A percentile compares a stretch with the other conserved stretches of the same genome.
These are phyloP conservation scores for Dasyurus viverrinus DNA, from an alignment of 2,113 vertebrate genomes.

Conservation along the genomic window DNA sequence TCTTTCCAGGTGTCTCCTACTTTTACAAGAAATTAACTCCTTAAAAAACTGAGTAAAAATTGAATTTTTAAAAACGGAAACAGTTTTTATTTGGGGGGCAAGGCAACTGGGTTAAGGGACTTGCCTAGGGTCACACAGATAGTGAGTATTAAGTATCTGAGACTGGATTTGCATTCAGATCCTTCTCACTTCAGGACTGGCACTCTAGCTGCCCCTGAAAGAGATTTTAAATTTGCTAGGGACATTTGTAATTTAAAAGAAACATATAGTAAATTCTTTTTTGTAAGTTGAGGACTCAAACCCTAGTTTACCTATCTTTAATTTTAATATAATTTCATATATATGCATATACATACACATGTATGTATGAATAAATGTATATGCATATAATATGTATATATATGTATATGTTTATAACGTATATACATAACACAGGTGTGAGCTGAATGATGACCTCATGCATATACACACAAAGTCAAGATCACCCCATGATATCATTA, in stretches of 20 bases:
- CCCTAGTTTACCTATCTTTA: neutral
- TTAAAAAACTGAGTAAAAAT: constrained; percentile 22
- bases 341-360: neutral
- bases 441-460: neutral
- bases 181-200: too few species aligned
- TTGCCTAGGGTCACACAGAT: too few species aligned
- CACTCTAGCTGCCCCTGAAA: too few species aligned
- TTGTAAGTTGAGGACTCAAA: constrained; percentile 9
- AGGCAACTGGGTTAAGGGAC: too few species aligned
- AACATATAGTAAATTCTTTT: constrained; percentile 4
- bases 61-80: constrained; percentile 40
- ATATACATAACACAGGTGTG: too few species aligned
- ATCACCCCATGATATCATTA: neutral
- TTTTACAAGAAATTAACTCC: constrained; percentile 49
- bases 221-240: constrained; percentile 18
- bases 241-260: constrained; percentile 31
- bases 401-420: too few species aligned
- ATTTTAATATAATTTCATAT: constrained; percentile 6
- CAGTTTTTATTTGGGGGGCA: neutral
- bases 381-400: too few species aligned
- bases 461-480: too few species aligned
- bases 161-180: too few species aligned
- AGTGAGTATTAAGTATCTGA: too few species aligned
- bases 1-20: constrained; percentile 55
- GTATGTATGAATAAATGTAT: neutral